Percentiles rank a stretch among this genome's conserved stretches.
phyloP scores from a whole-genome alignment of 2,888 invertebrate species.

The Platycnemis pennipes region DNA sequence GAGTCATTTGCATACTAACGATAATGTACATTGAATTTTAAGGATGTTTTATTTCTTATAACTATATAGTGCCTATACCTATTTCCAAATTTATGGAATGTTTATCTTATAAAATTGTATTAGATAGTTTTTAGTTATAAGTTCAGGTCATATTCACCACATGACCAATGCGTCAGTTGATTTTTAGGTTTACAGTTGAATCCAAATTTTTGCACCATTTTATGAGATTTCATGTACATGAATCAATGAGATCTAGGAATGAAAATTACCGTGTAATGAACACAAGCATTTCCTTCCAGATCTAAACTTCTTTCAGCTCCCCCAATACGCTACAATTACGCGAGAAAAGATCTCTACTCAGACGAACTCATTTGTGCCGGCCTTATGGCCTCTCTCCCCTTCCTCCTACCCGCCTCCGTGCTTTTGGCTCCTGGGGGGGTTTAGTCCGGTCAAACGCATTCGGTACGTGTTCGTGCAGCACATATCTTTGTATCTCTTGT shows the following conservation, averaged over 20 bases:
- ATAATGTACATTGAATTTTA: no score
- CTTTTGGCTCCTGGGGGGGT: neutral
- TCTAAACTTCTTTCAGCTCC: neutral
- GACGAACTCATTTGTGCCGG: neutral
- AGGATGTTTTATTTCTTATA: no score
- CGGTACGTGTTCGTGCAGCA: neutral
- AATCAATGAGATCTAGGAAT: neutral
- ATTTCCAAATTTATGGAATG: no score
- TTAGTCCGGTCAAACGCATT: neutral
- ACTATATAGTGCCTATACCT: no score
- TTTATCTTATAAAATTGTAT: no score
- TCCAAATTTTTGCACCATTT: no score
- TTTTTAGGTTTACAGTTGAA: no score
- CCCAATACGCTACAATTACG: neutral
- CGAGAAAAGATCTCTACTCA: neutral
- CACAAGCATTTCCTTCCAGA: neutral
- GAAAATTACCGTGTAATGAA: neutral
- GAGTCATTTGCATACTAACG: no score
- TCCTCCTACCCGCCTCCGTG: neutral
- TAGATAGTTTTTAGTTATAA: no score
- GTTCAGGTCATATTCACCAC: no score
- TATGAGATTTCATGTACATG: neutral
- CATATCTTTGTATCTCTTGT: slow-evolving; percentile 30
- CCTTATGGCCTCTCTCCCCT: neutral
- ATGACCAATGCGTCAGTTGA: no score